A percentile compares a stretch with the other conserved stretches of the same genome.
These are phyloP conservation scores for Heliconius himera DNA, from an alignment of 1,140 invertebrate genomes.

Conservation along the genomic window DNA sequence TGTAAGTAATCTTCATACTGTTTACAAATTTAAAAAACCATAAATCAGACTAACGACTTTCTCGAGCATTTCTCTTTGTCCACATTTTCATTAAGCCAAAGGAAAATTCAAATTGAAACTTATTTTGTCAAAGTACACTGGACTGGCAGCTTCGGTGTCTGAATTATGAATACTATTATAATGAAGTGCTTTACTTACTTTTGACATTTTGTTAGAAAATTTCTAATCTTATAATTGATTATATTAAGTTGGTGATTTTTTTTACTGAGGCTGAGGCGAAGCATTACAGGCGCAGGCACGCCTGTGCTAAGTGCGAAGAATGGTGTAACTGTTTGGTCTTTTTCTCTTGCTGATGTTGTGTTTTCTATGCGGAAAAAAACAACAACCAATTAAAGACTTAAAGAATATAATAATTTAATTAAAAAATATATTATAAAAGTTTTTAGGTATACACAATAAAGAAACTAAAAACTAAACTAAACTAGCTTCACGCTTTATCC, in stretches of 20 bases:
- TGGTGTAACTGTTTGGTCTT: constrained; percentile 64
- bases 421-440: too few species aligned
- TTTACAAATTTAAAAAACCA: constrained; percentile 23
- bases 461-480: too few species aligned
- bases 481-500: too few species aligned
- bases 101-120: not conserved
- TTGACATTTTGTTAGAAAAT: not conserved
- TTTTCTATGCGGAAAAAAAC: constrained; percentile 50
- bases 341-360: constrained; percentile 53
- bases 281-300: constrained; percentile 67
- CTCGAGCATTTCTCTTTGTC: not conserved
- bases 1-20: not conserved
- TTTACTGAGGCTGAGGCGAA: constrained; percentile 64
- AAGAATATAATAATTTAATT: too few species aligned
- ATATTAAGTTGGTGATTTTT: too few species aligned
- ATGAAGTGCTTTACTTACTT: not conserved
- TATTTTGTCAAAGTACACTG: constrained; percentile 3
- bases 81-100: not conserved
- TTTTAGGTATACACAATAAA: too few species aligned
- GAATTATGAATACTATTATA: not conserved
- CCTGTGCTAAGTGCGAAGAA: constrained; percentile 68
- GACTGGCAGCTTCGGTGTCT: not conserved
- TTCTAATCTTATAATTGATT: not conserved
- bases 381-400: not conserved
- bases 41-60: not conserved